Conservation (phyloP, 2,888 invertebrate genomes). For the Spodoptera exigua region DNA sequence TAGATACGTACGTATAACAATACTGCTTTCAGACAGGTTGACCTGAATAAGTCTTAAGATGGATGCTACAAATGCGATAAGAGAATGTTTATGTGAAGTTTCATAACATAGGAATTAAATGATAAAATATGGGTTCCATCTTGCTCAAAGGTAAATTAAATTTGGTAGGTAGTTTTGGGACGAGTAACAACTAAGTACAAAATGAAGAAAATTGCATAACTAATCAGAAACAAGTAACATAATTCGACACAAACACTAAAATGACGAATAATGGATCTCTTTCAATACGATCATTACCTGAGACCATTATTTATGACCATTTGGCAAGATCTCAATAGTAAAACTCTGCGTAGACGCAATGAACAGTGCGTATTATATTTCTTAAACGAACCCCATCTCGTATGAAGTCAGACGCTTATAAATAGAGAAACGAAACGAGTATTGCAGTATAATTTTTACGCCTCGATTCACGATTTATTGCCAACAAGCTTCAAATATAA, state of each 20-base stretch:
- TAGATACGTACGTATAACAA: slow-evolving; percentile 40
- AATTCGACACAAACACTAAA: slow-evolving; percentile 38
- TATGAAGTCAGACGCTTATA: slow-evolving; percentile 81
- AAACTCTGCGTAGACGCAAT: slow-evolving; percentile 61
- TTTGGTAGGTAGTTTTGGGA: neutral
- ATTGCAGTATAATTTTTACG: slow-evolving; percentile 73
- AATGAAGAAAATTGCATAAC: slow-evolving; percentile 2
- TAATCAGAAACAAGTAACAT: slow-evolving; percentile 24
- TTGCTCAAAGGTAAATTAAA: slow-evolving; percentile 14
- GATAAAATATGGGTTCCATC: slow-evolving; percentile 31
- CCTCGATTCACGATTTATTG: slow-evolving; percentile 71
- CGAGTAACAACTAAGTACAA: neutral
- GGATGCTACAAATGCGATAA: slow-evolving; percentile 49
- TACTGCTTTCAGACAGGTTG: slow-evolving; percentile 51
- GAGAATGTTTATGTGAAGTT: slow-evolving; percentile 39
- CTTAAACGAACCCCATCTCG: slow-evolving; percentile 60
- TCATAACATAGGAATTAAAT: slow-evolving; percentile 29
- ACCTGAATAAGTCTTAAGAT: slow-evolving; percentile 49
- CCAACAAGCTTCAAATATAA: slow-evolving; percentile 59
- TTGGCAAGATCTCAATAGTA: slow-evolving; percentile 71
- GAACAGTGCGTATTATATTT: slow-evolving; percentile 66
- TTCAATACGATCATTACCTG: slow-evolving; percentile 44
- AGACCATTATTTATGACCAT: slow-evolving; percentile 51
- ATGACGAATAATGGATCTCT: slow-evolving; percentile 38
- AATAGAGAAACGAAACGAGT: slow-evolving; percentile 79